These are phyloP conservation scores for Xestia c-nigrum DNA, from an alignment of 2,888 invertebrate genomes.

Conservation along the genomic window DNA sequence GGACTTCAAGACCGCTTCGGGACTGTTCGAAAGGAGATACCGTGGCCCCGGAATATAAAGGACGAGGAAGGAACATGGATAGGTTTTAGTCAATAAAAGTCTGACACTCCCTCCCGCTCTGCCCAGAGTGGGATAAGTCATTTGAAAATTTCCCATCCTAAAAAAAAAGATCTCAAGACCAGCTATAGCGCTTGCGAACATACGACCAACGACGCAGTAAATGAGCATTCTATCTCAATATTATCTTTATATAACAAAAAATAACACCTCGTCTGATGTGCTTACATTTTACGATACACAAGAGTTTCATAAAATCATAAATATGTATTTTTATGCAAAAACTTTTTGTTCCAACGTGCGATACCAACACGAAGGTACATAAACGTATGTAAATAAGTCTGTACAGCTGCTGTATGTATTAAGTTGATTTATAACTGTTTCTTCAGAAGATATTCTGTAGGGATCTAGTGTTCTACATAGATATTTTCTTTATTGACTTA, in stretches of 20 bases:
- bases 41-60: too few relatives aligned
- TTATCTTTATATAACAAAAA: slow-evolving; percentile 19
- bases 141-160: too few relatives aligned
- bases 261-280: not conserved
- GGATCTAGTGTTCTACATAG: not conserved
- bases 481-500: not conserved
- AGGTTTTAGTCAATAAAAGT: too few relatives aligned
- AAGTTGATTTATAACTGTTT: slow-evolving; percentile 39
- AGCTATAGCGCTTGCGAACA: not conserved
- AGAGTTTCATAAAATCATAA: slow-evolving; percentile 41
- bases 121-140: too few relatives aligned
- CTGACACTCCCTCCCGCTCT: too few relatives aligned
- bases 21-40: too few relatives aligned
- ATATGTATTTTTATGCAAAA: slow-evolving; percentile 21
- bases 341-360: slow-evolving; percentile 15
- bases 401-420: slow-evolving; percentile 31
- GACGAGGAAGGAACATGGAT: too few relatives aligned
- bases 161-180: not conserved
- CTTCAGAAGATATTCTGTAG: not conserved
- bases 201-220: not conserved
- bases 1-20: not conserved
- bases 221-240: not conserved
- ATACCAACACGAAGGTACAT: not conserved
- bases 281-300: slow-evolving; percentile 9
- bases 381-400: slow-evolving; percentile 27